Evolutionary conservation across 1,140 invertebrate species (phyloP), one percentile per base, ranked within the genome.

Genomic region (Drosophila oshimai): DNA sequence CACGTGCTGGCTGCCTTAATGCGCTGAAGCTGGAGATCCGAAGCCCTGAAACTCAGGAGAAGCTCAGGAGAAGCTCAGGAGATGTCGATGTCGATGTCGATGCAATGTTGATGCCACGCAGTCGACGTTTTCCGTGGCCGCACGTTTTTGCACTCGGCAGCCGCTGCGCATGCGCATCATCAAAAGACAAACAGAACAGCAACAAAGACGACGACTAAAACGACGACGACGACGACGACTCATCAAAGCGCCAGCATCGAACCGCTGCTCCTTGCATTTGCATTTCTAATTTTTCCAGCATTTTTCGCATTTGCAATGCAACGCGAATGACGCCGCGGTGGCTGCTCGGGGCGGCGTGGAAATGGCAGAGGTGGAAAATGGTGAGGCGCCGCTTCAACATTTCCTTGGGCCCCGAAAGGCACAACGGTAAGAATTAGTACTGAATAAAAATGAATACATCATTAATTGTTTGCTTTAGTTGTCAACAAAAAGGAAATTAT

Each of bases 1-100:
- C 86, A 89, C 86, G 86, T 89, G 86, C 86, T 80, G 45, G 61
- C 62, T 60, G 81, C 71, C 72, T 76, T 81, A 79, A 79, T 79
- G 76, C 55, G 17, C 15, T 50, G n/a, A n/a, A n/a, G n/a, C n/a
- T n/a, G n/a, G n/a, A n/a, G n/a, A n/a, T n/a, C n/a, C n/a, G n/a
- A n/a, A n/a, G n/a, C n/a, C n/a, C n/a, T n/a, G n/a, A n/a, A n/a
- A n/a, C 28, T 17, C 41, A 34, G 41, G 39, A 47, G 57, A n/a
- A n/a, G n/a, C n/a, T n/a, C n/a, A n/a, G n/a, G n/a, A n/a, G n/a
- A n/a, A n/a, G n/a, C n/a, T n/a, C n/a, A n/a, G n/a, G n/a, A n/a
- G n/a, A n/a, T n/a, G n/a, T n/a, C n/a, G n/a, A n/a, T n/a, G n/a
- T n/a, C n/a, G n/a, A n/a, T n/a, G n/a, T n/a, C n/a, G n/a, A n/a